Percentiles rank a stretch among this genome's conserved stretches.
phyloP scores from a whole-genome alignment of 2,888 invertebrate species.

The Eurytoma adleriae region DNA sequence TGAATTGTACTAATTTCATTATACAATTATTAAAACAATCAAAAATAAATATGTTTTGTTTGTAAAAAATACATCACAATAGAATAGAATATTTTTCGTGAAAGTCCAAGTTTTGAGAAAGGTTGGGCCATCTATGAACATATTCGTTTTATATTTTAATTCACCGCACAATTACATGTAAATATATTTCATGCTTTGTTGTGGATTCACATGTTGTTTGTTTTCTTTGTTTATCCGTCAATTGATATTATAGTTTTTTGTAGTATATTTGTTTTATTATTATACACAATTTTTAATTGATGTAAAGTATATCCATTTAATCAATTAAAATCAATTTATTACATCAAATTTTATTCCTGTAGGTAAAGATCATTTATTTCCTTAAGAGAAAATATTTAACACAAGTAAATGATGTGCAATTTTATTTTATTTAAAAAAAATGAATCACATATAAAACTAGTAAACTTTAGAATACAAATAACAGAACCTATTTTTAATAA shows the following conservation, averaged over 20 bases:
- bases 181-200: constrained; percentile 28
- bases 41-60: constrained; percentile 16
- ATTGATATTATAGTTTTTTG: constrained; percentile 31
- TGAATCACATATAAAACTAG: constrained; percentile 53
- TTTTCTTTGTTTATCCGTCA: constrained; percentile 47
- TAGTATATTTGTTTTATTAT: constrained; percentile 14
- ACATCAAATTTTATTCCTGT: constrained; percentile 15
- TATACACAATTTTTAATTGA: neutral
- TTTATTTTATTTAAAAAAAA: constrained; percentile 2
- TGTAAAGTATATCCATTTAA: no score
- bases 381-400: no score
- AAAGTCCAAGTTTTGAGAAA: neutral
- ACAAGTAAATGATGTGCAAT: neutral
- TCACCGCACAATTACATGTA: constrained; percentile 7
- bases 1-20: constrained; percentile 10
- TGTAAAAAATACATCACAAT: no score
- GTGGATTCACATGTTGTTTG: no score
- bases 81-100: constrained; percentile 8
- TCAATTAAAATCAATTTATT: no score
- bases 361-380: constrained; percentile 12
- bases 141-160: constrained; percentile 32
- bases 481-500: constrained; percentile 56
- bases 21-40: constrained; percentile 7
- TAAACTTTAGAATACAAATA: constrained; percentile 70
- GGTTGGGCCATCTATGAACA: neutral